Conservation (phyloP, 2,888 invertebrate species). For the Agrochola circellaris region DNA sequence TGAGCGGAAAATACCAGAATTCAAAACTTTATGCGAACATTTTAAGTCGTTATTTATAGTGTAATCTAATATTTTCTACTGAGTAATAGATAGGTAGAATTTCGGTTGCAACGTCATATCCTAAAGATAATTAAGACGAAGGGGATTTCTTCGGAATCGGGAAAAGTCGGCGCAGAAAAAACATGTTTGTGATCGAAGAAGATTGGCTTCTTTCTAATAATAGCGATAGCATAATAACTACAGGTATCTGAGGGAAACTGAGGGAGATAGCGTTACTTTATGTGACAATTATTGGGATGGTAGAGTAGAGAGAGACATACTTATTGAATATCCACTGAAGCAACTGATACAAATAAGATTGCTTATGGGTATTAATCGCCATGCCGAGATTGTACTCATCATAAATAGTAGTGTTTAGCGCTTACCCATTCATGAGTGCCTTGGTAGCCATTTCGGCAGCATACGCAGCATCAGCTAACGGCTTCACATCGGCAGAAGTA, state of each 20-base stretch:
- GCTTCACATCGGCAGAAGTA: conserved; percentile 91
- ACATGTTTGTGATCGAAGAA: neutral
- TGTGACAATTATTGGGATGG: neutral
- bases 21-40: neutral
- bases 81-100: neutral
- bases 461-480: conserved; percentile 92
- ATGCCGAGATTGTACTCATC: neutral
- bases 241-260: neutral
- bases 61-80: conserved; percentile 14
- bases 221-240: neutral
- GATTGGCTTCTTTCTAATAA: neutral
- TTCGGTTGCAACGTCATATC: neutral
- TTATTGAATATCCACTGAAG: too few species aligned
- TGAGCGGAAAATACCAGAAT: neutral
- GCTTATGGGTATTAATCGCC: too few species aligned
- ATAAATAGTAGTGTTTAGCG: conserved; percentile 29
- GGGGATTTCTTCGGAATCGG: neutral
- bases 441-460: conserved; percentile 93
- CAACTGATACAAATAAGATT: neutral
- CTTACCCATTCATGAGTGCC: conserved; percentile 89
- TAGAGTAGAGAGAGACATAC: too few species aligned
- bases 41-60: conserved; percentile 3
- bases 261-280: neutral
- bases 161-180: neutral
- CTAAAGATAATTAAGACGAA: neutral